phyloP scores from a whole-genome alignment of 2,113 vertebrate species.

The Monarcha castaneiventris region DNA sequence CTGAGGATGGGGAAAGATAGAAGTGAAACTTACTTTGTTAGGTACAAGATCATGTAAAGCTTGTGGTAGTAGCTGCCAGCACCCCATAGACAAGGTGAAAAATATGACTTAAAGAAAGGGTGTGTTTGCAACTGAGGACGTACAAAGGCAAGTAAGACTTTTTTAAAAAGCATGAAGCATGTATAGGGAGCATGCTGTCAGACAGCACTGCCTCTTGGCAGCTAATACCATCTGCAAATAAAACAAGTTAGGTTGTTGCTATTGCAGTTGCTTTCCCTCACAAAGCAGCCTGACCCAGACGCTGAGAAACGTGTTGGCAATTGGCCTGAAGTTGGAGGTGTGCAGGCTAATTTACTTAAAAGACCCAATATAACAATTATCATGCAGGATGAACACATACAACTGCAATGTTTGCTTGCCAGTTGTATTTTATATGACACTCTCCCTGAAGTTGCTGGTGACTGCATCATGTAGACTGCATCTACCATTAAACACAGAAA shows the following conservation, averaged over 20 bases:
- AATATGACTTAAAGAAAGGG: not conserved
- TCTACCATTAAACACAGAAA: not conserved
- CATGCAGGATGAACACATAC: not conserved
- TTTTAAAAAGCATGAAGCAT: not conserved
- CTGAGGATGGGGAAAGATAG: not conserved
- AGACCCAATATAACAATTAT: not conserved
- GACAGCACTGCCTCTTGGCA: not conserved
- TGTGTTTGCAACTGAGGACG: not conserved
- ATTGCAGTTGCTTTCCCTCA: slow-evolving; percentile 3
- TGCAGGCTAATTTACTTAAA: not conserved
- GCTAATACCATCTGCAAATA: not conserved
- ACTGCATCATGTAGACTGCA: too few species aligned
- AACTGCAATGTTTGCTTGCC: not conserved
- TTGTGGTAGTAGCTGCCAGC: not conserved
- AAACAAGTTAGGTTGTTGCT: slow-evolving; percentile 14
- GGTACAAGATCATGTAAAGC: not conserved
- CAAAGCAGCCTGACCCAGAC: not conserved
- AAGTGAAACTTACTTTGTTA: not conserved
- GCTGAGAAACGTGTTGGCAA: not conserved
- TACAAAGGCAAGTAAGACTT: not conserved
- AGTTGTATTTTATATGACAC: not conserved
- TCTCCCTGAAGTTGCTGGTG: not conserved
- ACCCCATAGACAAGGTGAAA: not conserved
- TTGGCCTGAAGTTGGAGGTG: not conserved
- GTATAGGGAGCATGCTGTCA: not conserved